phyloP scores from a whole-genome alignment of 1,140 invertebrate species.

The Teleogryllus occipitalis region DNA sequence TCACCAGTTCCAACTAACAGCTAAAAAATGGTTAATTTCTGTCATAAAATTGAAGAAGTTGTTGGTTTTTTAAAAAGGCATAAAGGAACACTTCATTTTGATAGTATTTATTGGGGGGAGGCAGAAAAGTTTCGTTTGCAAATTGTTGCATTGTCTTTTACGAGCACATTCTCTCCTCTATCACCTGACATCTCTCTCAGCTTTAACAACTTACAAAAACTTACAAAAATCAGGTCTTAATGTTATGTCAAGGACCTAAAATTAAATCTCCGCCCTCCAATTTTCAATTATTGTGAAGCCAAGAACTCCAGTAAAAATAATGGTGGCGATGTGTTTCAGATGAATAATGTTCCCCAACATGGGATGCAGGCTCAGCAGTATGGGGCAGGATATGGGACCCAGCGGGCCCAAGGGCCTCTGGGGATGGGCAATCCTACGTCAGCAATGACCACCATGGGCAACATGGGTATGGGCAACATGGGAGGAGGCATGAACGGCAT shows the following conservation, averaged over 20 bases:
- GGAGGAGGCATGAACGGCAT: constrained; percentile 33
- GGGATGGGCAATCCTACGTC: constrained; percentile 39
- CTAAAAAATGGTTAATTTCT: too few species aligned
- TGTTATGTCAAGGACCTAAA: too few species aligned
- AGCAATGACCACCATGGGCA: constrained; percentile 29
- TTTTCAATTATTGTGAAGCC: neutral
- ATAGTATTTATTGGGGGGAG: too few species aligned
- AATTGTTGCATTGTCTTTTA: neutral
- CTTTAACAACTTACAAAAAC: neutral
- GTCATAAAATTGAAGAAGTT: too few species aligned
- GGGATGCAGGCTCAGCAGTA: constrained; percentile 39
- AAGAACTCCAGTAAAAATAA: neutral
- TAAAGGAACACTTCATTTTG: too few species aligned
- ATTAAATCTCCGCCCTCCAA: too few species aligned
- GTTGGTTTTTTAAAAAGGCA: too few species aligned
- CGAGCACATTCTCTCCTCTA: neutral
- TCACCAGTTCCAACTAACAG: too few species aligned
- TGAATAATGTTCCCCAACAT: constrained; percentile 39
- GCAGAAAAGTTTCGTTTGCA: too few species aligned
- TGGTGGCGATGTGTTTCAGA: constrained; percentile 25
- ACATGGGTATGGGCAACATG: constrained; percentile 29
- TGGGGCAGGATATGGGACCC: constrained; percentile 44
- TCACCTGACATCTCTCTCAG: neutral
- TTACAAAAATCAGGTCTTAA: too few species aligned
- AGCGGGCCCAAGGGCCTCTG: constrained; percentile 41